These are phyloP conservation scores for Lacanobia oleracea DNA, from an alignment of 2,888 invertebrate species.

Conservation along the genomic window DNA sequence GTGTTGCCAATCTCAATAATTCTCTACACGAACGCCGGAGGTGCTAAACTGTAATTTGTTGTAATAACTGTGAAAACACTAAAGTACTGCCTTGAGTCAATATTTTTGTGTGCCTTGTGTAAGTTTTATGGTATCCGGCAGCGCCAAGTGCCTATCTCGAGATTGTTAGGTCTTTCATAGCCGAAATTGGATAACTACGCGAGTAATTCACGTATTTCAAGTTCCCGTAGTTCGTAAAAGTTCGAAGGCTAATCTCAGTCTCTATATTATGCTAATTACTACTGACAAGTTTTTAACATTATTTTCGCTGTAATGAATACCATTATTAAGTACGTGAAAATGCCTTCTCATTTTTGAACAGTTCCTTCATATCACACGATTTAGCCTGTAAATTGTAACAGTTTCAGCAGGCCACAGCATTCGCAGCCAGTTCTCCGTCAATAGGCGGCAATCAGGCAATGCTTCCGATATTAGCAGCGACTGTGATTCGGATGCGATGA, in stretches of 20 bases:
- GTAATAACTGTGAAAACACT: conserved; percentile 44
- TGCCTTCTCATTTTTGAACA: neutral
- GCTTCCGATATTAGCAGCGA: neutral
- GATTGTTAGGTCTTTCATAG: neutral
- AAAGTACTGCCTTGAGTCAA: conserved; percentile 22
- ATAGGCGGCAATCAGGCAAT: conserved; percentile 1
- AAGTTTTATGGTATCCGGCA: neutral
- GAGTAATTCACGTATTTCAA: neutral
- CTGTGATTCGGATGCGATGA: neutral
- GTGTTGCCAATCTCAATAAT: conserved; percentile 31
- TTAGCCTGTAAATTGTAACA: neutral
- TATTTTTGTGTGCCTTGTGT: neutral
- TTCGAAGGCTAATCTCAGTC: neutral
- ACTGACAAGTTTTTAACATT: neutral
- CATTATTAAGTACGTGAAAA: neutral
- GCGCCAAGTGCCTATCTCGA: neutral
- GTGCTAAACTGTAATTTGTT: conserved; percentile 52
- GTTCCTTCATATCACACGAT: neutral
- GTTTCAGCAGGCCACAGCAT: neutral
- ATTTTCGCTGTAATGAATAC: neutral
- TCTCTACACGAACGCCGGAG: conserved; percentile 50
- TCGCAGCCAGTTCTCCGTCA: neutral
- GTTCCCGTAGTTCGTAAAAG: neutral
- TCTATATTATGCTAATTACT: neutral
- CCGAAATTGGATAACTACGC: neutral